Evolutionary conservation across 2,113 vertebrate genomes (phyloP).

Genomic region (Lepus timidus): DNA sequence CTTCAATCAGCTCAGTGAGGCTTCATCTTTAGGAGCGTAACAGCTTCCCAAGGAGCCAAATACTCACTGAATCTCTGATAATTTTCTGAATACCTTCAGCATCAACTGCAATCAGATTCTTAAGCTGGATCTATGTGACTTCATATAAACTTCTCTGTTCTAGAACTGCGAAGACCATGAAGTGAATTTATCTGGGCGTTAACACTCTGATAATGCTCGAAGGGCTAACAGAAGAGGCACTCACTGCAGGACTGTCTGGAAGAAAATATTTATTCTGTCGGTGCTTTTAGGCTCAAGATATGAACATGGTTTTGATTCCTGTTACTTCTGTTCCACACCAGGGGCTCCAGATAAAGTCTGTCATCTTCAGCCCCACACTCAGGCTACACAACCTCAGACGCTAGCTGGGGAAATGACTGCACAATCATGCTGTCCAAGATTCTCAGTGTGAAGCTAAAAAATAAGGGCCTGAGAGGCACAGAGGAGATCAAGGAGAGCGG

Average conservation of each 20-base stretch:
- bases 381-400: neutral
- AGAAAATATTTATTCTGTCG: constrained; percentile 49
- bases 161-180: neutral
- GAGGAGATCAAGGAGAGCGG: neutral
- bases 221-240: neutral
- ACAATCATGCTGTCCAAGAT: neutral
- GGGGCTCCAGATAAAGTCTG: neutral
- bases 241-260: neutral
- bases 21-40: neutral
- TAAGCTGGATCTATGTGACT: neutral
- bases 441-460: neutral
- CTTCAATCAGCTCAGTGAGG: neutral
- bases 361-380: neutral
- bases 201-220: neutral
- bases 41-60: neutral
- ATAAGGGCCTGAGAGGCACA: neutral
- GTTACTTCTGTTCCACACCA: neutral
- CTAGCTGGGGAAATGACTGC: neutral
- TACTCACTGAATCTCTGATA: neutral
- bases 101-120: neutral
- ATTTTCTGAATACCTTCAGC: neutral
- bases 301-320: constrained; percentile 17
- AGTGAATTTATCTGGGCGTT: neutral
- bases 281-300: constrained; percentile 11
- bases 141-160: neutral